Evolutionary conservation across 1,140 invertebrate species (phyloP), one percentile per base, ranked within the genome.

Genomic region (Drosophila ogumai): DNA sequence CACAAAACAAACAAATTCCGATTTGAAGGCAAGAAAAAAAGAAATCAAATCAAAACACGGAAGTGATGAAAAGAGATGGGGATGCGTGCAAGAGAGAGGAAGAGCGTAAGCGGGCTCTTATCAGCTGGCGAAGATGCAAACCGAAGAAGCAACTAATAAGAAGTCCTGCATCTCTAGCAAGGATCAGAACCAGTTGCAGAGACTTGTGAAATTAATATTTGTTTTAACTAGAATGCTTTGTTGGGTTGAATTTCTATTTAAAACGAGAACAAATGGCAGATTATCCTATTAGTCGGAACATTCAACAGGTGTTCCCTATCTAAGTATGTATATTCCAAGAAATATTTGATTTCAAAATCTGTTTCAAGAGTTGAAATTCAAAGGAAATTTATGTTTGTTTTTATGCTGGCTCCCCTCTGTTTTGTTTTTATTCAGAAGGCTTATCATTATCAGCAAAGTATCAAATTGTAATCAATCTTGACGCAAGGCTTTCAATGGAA

Each of bases 31-130:
- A 15, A 19, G 32, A 34, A 31, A 34, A 32, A 15, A 22, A 54
- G 17, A 52, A 52, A 36, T 36, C 50, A 54, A 32, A 72, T 58
- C 41, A 72, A 40, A 75, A 75, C 40, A 59, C 59, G 76, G 76
- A 74, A 67, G 75, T 71, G 34, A 73, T 38, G n/a, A 60, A 59
- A 52, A 60, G 32, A 71, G 32, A 74, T 44, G 46, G 36, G 40
- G 32, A 36, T 36, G 50, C 10, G 32, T 19, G 50, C 3, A 38
- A 67, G 22, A 31, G 28, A 38, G 19, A 22, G 50, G 15, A n/a
- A 52, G 38, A 43, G 28, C 32, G 1, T 22, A 64, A n/a, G 12
- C 9, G 17, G 6, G 19, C n/a, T 41, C 32, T 40, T 61, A 64
- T 64, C 36, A 55, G 52, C 34, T 22, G 19, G 32, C 52, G 8